phyloP scores from a whole-genome alignment of 2,113 vertebrate species.

The Loxodonta africana region DNA sequence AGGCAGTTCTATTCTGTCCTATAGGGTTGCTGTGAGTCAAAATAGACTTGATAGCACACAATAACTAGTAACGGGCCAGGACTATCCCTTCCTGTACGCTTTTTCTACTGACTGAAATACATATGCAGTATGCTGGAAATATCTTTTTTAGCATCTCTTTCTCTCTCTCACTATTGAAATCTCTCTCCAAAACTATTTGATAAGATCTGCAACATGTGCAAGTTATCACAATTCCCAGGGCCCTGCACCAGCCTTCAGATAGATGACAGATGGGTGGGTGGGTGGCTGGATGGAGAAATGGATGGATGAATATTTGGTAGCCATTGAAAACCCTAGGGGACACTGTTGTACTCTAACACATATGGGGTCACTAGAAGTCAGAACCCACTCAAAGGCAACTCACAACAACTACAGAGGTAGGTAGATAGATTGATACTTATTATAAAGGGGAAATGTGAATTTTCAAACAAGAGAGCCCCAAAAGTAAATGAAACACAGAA shows the following conservation, averaged over 20 bases:
- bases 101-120: slow-evolving; percentile 8
- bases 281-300: not conserved
- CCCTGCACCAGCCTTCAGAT: not conserved
- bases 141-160: not conserved
- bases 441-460: not conserved
- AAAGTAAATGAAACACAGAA: slow-evolving; percentile 36
- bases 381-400: not conserved
- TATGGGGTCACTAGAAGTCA: too few species aligned
- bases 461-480: slow-evolving; percentile 14
- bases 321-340: not conserved
- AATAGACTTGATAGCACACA: not conserved
- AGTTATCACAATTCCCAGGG: not conserved
- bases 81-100: not conserved
- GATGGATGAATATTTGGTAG: not conserved
- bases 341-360: not conserved
- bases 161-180: not conserved
- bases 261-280: not conserved
- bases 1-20: not conserved
- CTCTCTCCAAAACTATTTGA: not conserved
- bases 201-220: not conserved
- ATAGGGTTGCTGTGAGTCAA: not conserved
- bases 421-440: not conserved
- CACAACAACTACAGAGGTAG: not conserved
- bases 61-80: not conserved
- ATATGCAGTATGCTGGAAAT: not conserved